Conservation (phyloP, 2,797 vertebrate species). For the Oreochromis mossambicus region DNA sequence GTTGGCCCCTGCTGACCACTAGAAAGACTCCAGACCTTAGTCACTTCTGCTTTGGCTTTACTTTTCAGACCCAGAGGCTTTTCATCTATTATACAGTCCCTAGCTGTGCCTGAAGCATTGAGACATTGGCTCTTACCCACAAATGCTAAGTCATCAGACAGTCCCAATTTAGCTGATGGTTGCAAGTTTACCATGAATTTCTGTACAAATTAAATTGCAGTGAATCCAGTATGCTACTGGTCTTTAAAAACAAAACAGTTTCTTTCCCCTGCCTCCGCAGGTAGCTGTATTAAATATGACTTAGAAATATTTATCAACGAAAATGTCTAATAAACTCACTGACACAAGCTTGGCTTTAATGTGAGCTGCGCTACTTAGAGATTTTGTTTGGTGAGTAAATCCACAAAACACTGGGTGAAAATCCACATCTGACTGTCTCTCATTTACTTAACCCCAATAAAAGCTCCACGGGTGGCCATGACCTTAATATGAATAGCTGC, state of each 20-base stretch:
- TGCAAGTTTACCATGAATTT: not conserved
- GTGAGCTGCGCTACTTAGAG: not conserved
- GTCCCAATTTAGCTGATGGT: not conserved
- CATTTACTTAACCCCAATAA: conserved; percentile 66
- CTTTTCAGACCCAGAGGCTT: not conserved
- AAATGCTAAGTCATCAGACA: not conserved
- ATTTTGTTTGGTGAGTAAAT: conserved; percentile 7
- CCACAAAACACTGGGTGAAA: conserved; percentile 1
- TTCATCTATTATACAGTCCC: not conserved
- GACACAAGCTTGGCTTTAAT: not conserved
- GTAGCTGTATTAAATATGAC: not conserved
- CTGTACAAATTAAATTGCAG: not conserved
- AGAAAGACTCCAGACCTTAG: not conserved
- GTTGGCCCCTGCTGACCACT: not conserved
- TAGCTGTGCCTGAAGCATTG: not conserved
- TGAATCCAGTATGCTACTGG: not conserved
- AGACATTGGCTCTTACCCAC: not conserved
- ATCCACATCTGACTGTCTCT: conserved; percentile 45
- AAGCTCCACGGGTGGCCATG: conserved; percentile 39
- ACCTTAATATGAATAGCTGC: conserved; percentile 56
- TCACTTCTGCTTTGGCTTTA: not conserved
- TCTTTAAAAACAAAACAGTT: not conserved
- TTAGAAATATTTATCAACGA: not conserved
- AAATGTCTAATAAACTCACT: not conserved
- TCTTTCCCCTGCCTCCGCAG: not conserved